Conservation (phyloP, 2,113 vertebrate genomes). For the Protomyctophum bolini region DNA sequence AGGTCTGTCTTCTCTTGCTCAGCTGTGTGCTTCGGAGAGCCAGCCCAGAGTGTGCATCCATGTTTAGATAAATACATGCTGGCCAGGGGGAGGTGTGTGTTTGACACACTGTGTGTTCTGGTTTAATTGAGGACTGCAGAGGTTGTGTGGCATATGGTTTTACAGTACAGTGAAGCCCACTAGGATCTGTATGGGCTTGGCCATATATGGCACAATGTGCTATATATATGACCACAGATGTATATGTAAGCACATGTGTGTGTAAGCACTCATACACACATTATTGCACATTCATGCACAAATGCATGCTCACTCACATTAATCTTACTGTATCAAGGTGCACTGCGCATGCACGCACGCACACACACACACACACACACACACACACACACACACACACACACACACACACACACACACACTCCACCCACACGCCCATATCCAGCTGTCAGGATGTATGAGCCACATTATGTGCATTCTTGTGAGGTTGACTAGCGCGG, state of each 20-base stretch:
- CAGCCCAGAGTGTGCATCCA: slow-evolving; percentile 42
- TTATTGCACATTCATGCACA: neutral
- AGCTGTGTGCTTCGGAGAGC: slow-evolving; percentile 33
- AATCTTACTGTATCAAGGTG: no score
- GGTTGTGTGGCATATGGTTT: slow-evolving; percentile 47
- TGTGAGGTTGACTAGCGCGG: neutral
- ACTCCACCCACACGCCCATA: neutral
- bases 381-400: no score
- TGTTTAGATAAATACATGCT: slow-evolving; percentile 64
- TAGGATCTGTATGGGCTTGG: slow-evolving; percentile 19
- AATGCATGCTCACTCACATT: neutral
- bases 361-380: no score
- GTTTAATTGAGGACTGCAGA: slow-evolving; percentile 51
- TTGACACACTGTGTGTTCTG: slow-evolving; percentile 44
- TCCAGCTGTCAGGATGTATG: slow-evolving; percentile 26
- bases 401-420: neutral
- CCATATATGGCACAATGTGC: slow-evolving; percentile 27
- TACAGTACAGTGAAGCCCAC: slow-evolving; percentile 36
- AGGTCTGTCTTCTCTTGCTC: slow-evolving; percentile 36
- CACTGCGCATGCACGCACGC: no score
- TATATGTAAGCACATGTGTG: neutral
- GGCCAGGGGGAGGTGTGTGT: slow-evolving; percentile 39
- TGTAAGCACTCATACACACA: neutral
- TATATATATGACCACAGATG: slow-evolving; percentile 5
- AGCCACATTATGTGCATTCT: neutral